Conservation (phyloP, 37 sponge, comb jelly and placozoan genomes). For the Crambe crambe region DNA sequence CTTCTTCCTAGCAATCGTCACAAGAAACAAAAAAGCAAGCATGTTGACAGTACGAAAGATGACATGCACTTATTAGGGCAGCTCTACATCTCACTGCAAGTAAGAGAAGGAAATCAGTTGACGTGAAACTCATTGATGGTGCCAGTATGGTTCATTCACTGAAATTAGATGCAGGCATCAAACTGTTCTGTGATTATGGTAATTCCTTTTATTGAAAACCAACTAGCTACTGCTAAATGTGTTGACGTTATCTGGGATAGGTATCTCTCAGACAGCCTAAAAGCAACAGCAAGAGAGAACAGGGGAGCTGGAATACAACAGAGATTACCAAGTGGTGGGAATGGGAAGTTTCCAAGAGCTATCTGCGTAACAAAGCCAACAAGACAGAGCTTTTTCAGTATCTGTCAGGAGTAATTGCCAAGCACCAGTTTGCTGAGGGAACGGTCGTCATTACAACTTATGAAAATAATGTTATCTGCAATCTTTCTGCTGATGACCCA, state of each 20-base stretch:
- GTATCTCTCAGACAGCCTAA: background rate
- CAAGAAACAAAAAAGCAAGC: no score
- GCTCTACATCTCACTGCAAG: no score
- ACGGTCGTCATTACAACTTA: background rate
- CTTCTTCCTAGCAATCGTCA: no score
- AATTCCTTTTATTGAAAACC: background rate
- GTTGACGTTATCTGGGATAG: background rate
- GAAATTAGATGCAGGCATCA: background rate
- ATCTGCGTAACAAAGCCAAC: background rate
- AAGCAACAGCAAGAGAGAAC: constrained; percentile 2
- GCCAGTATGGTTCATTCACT: constrained; percentile 1
- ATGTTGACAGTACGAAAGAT: no score
- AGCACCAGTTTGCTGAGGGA: background rate
- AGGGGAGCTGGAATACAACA: constrained; percentile 8
- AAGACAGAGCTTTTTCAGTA: constrained; percentile 1
- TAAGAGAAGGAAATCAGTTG: no score
- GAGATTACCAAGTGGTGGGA: constrained; percentile 3
- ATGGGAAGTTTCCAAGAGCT: background rate
- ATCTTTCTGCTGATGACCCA: background rate
- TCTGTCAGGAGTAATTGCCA: background rate
- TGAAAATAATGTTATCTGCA: background rate
- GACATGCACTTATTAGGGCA: no score
- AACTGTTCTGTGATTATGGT: background rate
- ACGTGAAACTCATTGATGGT: constrained; percentile 5
- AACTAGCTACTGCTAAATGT: background rate